These are phyloP conservation scores for Hemiscyllium ocellatum DNA, from an alignment of 2,113 vertebrate genomes.

Conservation along the genomic window DNA sequence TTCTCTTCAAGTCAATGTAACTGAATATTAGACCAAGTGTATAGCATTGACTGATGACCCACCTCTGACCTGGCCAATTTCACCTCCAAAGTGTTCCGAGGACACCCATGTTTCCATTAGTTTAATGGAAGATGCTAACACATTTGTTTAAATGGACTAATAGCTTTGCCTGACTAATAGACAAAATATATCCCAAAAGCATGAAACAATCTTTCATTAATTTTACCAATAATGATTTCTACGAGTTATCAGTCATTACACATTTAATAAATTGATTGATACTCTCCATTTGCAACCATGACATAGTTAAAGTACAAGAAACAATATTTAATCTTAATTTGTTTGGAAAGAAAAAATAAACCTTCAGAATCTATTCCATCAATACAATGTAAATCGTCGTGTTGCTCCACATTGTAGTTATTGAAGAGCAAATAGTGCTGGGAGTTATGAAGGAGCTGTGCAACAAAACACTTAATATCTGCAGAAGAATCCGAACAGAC, in stretches of 20 bases:
- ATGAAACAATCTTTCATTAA: background rate
- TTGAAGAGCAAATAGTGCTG: background rate
- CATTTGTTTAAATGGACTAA: background rate
- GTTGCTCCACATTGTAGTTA: background rate
- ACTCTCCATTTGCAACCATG: background rate
- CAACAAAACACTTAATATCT: background rate
- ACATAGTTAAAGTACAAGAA: background rate
- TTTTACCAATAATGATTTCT: background rate
- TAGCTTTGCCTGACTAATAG: background rate
- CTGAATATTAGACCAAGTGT: background rate
- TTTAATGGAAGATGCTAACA: background rate
- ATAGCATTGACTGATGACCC: background rate
- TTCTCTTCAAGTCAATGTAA: background rate
- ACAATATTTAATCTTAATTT: background rate
- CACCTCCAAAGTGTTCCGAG: background rate
- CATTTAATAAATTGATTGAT: background rate
- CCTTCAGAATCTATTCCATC: background rate
- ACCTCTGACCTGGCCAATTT: background rate
- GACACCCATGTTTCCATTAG: background rate
- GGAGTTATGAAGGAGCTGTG: background rate
- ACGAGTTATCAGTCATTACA: background rate
- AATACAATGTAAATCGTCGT: background rate
- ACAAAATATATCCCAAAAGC: background rate
- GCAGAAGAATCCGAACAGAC: no score
- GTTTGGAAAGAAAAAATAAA: background rate